phyloP scores from a whole-genome alignment of 2,888 invertebrate genomes.

The Pristionchus entomophagus region DNA sequence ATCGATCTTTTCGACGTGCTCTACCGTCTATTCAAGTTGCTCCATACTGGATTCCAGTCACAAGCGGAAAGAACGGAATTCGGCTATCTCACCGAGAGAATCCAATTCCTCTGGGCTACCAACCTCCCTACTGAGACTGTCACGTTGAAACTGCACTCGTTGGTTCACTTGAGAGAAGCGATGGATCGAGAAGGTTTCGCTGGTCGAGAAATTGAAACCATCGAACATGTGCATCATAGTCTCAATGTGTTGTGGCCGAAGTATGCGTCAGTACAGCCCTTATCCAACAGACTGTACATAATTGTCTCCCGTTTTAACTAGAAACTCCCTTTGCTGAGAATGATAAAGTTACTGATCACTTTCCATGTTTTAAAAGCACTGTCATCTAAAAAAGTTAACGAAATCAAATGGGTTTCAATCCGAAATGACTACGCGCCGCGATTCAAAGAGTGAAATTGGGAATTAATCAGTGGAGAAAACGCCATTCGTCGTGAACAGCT shows the following conservation, averaged over 20 bases:
- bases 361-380: too few species aligned
- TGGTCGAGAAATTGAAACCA: neutral
- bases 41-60: constrained; percentile 91
- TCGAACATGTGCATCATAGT: neutral
- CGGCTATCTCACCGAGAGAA: constrained; percentile 14
- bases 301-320: neutral
- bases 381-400: too few species aligned
- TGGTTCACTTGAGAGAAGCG: neutral
- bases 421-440: too few species aligned
- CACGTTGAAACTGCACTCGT: neutral
- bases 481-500: too few species aligned
- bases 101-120: constrained; percentile 79
- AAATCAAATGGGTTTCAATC: too few species aligned
- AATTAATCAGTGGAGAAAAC: too few species aligned
- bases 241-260: neutral
- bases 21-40: constrained; percentile 83
- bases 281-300: neutral
- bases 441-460: too few species aligned
- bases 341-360: too few species aligned
- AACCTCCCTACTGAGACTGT: neutral
- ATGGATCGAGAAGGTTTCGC: neutral
- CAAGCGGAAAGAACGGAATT: constrained; percentile 81
- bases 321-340: too few species aligned
- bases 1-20: too few species aligned
- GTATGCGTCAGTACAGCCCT: neutral